Percentiles rank a stretch among this genome's conserved stretches.
phyloP scores from a whole-genome alignment of 2,797 vertebrate genomes.

The Enteromius mattozi region DNA sequence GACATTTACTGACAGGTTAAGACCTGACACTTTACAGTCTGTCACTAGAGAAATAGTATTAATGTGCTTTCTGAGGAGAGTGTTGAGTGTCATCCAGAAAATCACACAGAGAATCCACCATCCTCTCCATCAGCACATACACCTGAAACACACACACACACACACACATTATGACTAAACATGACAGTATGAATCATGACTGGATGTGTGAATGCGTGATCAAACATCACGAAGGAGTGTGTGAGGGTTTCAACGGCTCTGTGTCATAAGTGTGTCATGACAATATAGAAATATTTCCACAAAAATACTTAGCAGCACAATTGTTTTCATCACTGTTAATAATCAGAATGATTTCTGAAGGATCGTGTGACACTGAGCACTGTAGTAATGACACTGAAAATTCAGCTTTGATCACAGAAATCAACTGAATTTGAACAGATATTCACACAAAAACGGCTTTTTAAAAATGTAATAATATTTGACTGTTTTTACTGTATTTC shows the following conservation, averaged over 20 bases:
- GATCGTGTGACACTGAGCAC: too few relatives aligned
- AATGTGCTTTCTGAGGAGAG: neutral
- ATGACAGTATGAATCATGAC: neutral
- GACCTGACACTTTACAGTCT: neutral
- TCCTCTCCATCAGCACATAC: conserved; percentile 35
- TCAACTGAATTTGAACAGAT: neutral
- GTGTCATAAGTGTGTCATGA: conserved; percentile 3
- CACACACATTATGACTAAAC: conserved; percentile 4
- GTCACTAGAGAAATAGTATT: neutral
- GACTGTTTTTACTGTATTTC: neutral
- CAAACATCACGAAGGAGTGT: neutral
- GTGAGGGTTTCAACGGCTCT: neutral
- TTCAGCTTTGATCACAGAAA: neutral
- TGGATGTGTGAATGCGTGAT: conserved; percentile 9
- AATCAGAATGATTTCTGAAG: neutral
- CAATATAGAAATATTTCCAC: neutral
- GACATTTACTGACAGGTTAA: neutral
- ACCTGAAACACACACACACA: conserved; percentile 54
- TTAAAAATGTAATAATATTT: too few relatives aligned
- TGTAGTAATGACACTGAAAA: neutral
- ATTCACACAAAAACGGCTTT: neutral
- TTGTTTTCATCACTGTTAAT: neutral
- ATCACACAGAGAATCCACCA: conserved; percentile 50
- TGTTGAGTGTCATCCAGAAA: conserved; percentile 33
- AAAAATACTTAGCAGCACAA: too few relatives aligned